phyloP scores from a whole-genome alignment of 2,113 vertebrate species.

The Chrysemys picta region DNA sequence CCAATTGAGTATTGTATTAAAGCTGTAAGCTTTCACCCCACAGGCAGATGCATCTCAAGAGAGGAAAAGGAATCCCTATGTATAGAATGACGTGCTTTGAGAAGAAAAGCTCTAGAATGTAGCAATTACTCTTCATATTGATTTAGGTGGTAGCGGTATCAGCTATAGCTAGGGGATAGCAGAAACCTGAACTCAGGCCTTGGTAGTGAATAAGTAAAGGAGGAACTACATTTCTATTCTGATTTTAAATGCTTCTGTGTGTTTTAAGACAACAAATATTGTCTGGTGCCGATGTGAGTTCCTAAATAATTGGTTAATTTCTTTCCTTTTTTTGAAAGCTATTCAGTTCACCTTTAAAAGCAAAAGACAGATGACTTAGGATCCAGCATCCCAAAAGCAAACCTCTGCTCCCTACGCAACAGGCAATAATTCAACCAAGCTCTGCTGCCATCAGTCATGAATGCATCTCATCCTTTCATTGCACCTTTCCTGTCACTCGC shows the following conservation, averaged over 20 bases:
- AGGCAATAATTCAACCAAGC: conserved; percentile 48
- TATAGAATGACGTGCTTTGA: not conserved
- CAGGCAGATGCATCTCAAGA: not conserved
- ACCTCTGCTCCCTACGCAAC: conserved; percentile 2
- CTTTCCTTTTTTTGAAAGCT: not conserved
- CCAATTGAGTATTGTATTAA: not conserved
- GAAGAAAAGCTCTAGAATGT: not conserved
- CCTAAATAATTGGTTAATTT: conserved; percentile 24
- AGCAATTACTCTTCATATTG: not conserved
- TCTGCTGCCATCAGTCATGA: conserved; percentile 28
- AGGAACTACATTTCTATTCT: not conserved
- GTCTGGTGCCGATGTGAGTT: not conserved
- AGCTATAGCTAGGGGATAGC: not conserved
- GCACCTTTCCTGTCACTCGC: conserved; percentile 35
- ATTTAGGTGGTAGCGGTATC: not conserved
- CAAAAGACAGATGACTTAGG: conserved; percentile 46
- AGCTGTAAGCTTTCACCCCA: not conserved
- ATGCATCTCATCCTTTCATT: conserved; percentile 3
- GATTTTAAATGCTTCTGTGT: not conserved
- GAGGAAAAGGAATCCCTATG: not conserved
- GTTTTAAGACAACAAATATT: not conserved
- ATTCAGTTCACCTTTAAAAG: conserved; percentile 47
- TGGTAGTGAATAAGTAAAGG: not conserved
- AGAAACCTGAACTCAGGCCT: not conserved
- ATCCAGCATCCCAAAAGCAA: conserved; percentile 51